Evolutionary conservation across 2,888 invertebrate species (phyloP).

Genomic region (Geotrupes spiniger): DNA sequence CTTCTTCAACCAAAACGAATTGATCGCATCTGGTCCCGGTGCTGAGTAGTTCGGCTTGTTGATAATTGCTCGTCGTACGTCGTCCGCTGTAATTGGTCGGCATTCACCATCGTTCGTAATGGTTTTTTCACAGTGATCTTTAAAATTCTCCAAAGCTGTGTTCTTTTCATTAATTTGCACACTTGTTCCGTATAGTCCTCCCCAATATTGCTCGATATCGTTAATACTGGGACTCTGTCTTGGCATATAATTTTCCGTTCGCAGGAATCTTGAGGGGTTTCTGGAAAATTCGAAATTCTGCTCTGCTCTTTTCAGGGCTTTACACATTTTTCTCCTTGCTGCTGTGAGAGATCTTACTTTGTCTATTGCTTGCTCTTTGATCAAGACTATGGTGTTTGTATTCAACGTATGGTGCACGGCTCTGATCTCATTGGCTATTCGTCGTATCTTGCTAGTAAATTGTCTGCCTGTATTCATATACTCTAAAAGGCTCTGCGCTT

Average conservation of each 20-base stretch:
- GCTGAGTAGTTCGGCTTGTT: slow-evolving; percentile 8
- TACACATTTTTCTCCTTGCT: slow-evolving; percentile 1
- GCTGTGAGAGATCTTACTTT: neutral
- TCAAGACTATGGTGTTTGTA: neutral
- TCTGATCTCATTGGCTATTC: slow-evolving; percentile 7
- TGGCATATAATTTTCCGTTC: neutral
- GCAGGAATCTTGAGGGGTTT: neutral
- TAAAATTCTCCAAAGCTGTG: neutral
- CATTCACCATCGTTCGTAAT: neutral
- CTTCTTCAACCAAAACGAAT: slow-evolving; percentile 13
- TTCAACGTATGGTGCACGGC: slow-evolving; percentile 6
- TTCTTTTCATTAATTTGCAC: neutral
- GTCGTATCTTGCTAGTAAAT: too few relatives aligned
- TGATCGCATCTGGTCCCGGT: slow-evolving; percentile 9
- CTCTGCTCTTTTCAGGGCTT: neutral
- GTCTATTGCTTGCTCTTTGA: slow-evolving; percentile 1
- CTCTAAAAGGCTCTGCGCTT: slow-evolving; percentile 1
- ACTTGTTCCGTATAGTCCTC: neutral
- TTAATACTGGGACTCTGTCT: neutral
- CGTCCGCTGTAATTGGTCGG: neutral
- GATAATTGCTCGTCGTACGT: neutral
- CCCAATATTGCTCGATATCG: neutral
- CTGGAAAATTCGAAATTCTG: neutral
- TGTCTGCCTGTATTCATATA: too few relatives aligned
- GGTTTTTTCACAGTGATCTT: neutral